Evolutionary conservation across 2,888 invertebrate species (phyloP), one percentile per base, ranked within the genome.

Genomic region (Eumerus sabulonum): DNA sequence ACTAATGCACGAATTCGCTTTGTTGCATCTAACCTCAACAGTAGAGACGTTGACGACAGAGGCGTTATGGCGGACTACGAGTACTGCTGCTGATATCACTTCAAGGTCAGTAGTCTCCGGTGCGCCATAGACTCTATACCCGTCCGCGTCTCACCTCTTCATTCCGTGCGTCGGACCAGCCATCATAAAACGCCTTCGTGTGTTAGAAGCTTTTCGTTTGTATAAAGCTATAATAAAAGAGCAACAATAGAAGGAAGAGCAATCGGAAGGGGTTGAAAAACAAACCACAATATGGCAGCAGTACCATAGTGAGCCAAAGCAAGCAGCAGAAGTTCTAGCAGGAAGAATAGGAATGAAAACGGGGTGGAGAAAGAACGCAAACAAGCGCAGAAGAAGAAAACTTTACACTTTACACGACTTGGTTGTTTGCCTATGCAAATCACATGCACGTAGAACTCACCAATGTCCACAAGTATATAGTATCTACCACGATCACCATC

Each of bases 371-470:
- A 42, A 56, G 60, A 50, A 56, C 66, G 48, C 38, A 27, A 40
- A 54, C 35, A 35, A 59, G 59, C 44, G 35, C 17, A 47, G 60
- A 64, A 42, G 67, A 68, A 66, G 68, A 79, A 79, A 79, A 79
- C 79, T 79, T 27, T 74, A 62, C 59, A 73, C 60, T 27, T 27
- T 27, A 27, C 27, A 27, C 27, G 27, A 27, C 27, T 76, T 71
- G 36, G 68, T 68, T 64, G 79, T 74, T 68, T 63, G 73, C 64
- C 68, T 70, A 79, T 79, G 79, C 79, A 79, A 73, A 76, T 63
- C 42, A 60, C 16, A 38, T 67, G 44, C 9, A 12, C 18, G 36
- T 51, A 18, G 50, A 48, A 57, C 53, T 44, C n/a, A 11, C 40
- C 3, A n/a, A 40, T 57, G 47, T 77, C 19, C 63, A 67, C 63